A percentile compares a stretch with the other conserved stretches of the same genome.
Evolutionary conservation across 2,888 invertebrate genomes (phyloP).

Genomic region (Dichetophora obliterata): DNA sequence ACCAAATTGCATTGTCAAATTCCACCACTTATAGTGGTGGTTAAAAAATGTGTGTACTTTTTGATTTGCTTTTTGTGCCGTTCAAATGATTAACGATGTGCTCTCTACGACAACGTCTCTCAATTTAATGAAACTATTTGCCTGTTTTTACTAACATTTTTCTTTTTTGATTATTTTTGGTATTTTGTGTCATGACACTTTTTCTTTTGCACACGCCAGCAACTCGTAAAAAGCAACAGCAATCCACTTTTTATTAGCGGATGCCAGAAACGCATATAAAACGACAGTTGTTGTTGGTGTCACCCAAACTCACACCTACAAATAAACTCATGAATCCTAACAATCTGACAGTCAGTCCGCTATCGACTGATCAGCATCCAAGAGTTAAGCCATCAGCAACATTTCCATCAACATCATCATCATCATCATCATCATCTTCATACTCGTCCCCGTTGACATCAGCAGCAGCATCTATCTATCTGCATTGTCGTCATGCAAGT

Average conservation of each 20-base stretch:
- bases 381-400: not conserved
- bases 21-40: not conserved
- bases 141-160: not conserved
- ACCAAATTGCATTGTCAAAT: not conserved
- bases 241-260: not conserved
- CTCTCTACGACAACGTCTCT: not conserved
- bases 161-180: not conserved
- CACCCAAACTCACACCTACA: too few species aligned
- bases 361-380: not conserved
- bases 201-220: not conserved
- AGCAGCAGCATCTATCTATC: not conserved
- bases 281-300: too few species aligned
- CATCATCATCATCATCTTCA: not conserved
- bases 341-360: too few species aligned
- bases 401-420: not conserved
- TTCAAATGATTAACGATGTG: slow-evolving; percentile 18
- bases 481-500: slow-evolving; percentile 2
- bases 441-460: not conserved
- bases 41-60: not conserved
- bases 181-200: not conserved
- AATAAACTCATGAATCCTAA: too few species aligned
- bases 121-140: not conserved
- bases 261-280: too few species aligned
- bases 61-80: not conserved
- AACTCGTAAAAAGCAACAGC: slow-evolving; percentile 6